Conservation (phyloP, 2,113 vertebrate genomes). For the Bos indicus region DNA sequence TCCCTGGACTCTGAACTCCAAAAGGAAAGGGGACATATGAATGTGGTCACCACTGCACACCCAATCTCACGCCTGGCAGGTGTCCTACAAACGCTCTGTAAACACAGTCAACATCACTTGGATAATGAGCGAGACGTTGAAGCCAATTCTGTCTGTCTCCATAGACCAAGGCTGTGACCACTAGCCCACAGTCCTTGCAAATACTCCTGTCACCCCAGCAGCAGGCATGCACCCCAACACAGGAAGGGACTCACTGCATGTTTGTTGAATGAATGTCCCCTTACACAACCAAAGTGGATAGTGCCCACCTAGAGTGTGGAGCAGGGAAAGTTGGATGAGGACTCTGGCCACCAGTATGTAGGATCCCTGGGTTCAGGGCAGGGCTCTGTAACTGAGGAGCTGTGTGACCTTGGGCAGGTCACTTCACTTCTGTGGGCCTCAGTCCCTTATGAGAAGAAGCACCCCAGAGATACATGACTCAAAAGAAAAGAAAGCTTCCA, state of each 20-base stretch:
- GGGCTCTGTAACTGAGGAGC: not conserved
- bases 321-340: accelerated
- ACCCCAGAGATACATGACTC: not conserved
- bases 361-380: not conserved
- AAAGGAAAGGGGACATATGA: not conserved
- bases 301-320: not conserved
- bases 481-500: not conserved
- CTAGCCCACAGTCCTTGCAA: not conserved
- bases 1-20: not conserved
- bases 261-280: no score
- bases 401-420: not conserved
- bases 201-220: not conserved
- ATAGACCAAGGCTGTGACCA: not conserved
- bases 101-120: not conserved
- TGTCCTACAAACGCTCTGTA: not conserved
- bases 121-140: not conserved
- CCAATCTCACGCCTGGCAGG: not conserved
- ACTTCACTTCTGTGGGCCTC: not conserved
- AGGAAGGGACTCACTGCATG: accelerated
- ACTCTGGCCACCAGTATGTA: not conserved
- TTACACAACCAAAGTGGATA: not conserved
- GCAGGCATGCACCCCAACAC: not conserved
- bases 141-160: not conserved
- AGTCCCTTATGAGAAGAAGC: not conserved
- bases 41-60: not conserved